Percentiles rank a stretch among this genome's conserved stretches.
Evolutionary conservation across 2,113 vertebrate species (phyloP).

Genomic region (Leptodactylus fuscus): DNA sequence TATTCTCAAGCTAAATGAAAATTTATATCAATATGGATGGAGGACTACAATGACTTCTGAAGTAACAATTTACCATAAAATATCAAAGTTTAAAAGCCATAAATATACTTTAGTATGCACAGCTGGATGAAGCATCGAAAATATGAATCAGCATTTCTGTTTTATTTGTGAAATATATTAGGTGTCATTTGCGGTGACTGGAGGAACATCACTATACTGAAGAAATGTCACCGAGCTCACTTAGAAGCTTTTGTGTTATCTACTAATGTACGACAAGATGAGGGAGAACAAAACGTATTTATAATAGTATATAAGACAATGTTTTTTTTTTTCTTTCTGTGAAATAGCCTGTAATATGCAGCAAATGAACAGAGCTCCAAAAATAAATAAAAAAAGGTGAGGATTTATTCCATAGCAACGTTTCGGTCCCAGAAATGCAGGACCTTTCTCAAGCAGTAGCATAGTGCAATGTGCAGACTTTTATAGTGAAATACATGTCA

Average conservation of each 20-base stretch:
- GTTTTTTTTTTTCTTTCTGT: not conserved
- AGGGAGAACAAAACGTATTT: not conserved
- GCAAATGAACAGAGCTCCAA: no score
- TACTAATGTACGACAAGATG: not conserved
- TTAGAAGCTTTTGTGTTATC: not conserved
- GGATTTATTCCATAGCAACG: no score
- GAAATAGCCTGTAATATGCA: no score
- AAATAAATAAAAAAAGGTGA: no score
- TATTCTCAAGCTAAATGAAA: conserved; percentile 54
- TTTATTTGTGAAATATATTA: conserved; percentile 21
- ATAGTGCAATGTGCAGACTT: no score
- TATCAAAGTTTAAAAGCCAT: conserved; percentile 11
- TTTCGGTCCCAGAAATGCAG: no score
- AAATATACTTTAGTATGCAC: conserved; percentile 31
- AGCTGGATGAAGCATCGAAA: conserved; percentile 5
- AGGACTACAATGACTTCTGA: conserved; percentile 46
- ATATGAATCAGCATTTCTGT: conserved; percentile 11
- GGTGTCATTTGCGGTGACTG: not conserved
- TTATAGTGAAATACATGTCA: no score
- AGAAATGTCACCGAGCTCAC: not conserved
- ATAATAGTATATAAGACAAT: not conserved
- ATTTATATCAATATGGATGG: conserved; percentile 59
- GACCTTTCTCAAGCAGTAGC: no score
- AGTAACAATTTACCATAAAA: conserved; percentile 21
- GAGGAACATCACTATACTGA: not conserved